Conservation (phyloP, 2,888 invertebrate species). For the Drosophila melanosoma region DNA sequence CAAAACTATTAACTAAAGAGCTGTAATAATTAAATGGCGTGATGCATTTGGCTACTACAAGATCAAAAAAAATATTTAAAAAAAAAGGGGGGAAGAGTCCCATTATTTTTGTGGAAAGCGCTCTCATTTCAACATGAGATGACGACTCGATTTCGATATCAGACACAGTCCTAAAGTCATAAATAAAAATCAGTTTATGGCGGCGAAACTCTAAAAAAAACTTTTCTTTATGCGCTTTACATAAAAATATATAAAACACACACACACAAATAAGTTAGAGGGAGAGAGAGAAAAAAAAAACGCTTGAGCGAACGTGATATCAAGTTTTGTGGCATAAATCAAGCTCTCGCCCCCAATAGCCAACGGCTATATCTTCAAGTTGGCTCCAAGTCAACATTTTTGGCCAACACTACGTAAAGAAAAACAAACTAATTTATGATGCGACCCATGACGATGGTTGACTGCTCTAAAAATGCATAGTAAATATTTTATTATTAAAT, state of each 20-base stretch:
- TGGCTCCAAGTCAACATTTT: constrained; percentile 59
- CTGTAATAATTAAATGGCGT: constrained; percentile 78
- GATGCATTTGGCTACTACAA: constrained; percentile 60
- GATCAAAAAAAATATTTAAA: constrained; percentile 6
- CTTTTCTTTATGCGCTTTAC: constrained; percentile 79
- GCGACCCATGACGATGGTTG: constrained; percentile 58
- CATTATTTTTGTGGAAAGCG: constrained; percentile 47
- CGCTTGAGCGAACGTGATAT: constrained; percentile 77
- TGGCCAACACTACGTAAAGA: constrained; percentile 64
- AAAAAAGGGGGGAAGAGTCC: constrained; percentile 10
- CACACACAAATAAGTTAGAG: constrained; percentile 25
- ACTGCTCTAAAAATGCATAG: constrained; percentile 66
- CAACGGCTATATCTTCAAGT: constrained; percentile 35
- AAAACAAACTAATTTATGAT: constrained; percentile 77
- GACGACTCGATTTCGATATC: constrained; percentile 76
- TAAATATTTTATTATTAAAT: constrained; percentile 80
- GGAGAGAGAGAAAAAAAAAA: constrained; percentile 45
- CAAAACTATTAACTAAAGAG: constrained; percentile 79
- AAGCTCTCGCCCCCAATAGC: constrained; percentile 68
- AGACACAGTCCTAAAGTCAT: constrained; percentile 55
- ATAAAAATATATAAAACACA: constrained; percentile 73
- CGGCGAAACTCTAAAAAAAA: constrained; percentile 75
- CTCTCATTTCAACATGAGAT: constrained; percentile 73
- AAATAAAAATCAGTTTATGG: constrained; percentile 81
- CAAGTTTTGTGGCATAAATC: constrained; percentile 77